Base-by-base conservation (phyloP, 2,888 invertebrate genomes). In the Lottia gigantea region DNA sequence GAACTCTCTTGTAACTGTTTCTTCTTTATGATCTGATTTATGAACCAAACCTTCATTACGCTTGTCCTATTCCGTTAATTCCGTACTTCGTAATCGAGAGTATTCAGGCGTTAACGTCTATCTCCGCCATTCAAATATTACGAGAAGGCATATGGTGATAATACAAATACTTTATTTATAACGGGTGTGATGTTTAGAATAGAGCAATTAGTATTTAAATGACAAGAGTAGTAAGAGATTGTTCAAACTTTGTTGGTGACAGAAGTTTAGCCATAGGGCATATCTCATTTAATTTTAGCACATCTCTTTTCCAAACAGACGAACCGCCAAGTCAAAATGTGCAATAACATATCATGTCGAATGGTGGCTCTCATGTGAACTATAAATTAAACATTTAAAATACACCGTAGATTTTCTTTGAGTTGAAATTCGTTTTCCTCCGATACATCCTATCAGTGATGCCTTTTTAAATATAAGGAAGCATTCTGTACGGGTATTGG, bases 11-110 rank as follows among this genome's bases (percentile, higher is more conserved):
- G 19, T 23, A 55, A 55, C 55, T 55, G 55, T 55, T 55, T 23
- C 19, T 55, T 19, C 55, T 23, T 23, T 55, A 19, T 55, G 19
- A 23, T 55, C 19, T 23, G 55, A 55, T 55, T 19, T 55, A 55
- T 23, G 7, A 23, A 14, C 23, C 55, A 23, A 23, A 19, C 55
- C 19, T 55, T 23, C 23, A 19, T 55, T 55, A 19, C 19, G 55
- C 55, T 55, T 55, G 55, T 55, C 55, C 23, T 23, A 23, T 23
- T 55, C 55, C 12, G 55, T 55, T 55, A 23, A 55, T 55, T 55
- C 55, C 55, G 55, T 23, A 19, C 19, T 19, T 23, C 55, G 55
- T 23, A 55, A 55, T 55, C 55, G 55, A 3, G 11, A 55, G 19
- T 23, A 55, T 23, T 55, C 55, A 14, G 23, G 55, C 23, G 55